These are phyloP conservation scores for Lethocerus indicus DNA, from an alignment of 1,140 invertebrate species.

Conservation along the genomic window DNA sequence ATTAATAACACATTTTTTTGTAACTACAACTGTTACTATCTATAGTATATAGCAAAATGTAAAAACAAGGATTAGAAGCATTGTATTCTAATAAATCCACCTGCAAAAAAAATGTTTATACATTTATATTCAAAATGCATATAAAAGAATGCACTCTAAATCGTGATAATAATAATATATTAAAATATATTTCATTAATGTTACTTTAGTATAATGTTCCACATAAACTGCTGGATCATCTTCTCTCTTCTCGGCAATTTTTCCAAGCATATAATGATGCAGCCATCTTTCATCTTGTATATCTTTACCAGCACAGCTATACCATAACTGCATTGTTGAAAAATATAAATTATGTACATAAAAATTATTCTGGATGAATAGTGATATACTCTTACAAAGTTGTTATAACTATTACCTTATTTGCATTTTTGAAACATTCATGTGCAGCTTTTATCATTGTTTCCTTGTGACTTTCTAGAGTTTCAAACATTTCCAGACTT, in stretches of 20 bases:
- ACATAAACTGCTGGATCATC: constrained; percentile 55
- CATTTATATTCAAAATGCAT: no score
- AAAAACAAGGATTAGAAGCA: background rate
- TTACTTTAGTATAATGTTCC: constrained; percentile 55
- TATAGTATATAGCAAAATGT: background rate
- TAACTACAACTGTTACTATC: background rate
- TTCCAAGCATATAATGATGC: constrained; percentile 82
- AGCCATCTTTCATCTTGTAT: constrained; percentile 63
- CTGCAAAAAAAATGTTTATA: background rate
- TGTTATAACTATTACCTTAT: constrained; percentile 25
- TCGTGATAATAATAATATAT: no score
- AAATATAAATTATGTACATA: background rate
- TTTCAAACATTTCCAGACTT: constrained; percentile 56
- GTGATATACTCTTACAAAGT: background rate
- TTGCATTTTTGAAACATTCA: constrained; percentile 57
- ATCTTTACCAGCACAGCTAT: constrained; percentile 7
- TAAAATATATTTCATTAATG: constrained; percentile 4
- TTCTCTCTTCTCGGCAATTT: constrained; percentile 70
- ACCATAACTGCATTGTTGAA: background rate
- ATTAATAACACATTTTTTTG: no score
- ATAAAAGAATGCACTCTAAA: no score
- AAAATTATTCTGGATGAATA: background rate
- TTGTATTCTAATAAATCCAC: background rate
- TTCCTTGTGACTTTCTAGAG: constrained; percentile 55
- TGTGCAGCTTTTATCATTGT: constrained; percentile 56